phyloP scores from a whole-genome alignment of 1,140 invertebrate genomes.

The Heliconius melpomene region DNA sequence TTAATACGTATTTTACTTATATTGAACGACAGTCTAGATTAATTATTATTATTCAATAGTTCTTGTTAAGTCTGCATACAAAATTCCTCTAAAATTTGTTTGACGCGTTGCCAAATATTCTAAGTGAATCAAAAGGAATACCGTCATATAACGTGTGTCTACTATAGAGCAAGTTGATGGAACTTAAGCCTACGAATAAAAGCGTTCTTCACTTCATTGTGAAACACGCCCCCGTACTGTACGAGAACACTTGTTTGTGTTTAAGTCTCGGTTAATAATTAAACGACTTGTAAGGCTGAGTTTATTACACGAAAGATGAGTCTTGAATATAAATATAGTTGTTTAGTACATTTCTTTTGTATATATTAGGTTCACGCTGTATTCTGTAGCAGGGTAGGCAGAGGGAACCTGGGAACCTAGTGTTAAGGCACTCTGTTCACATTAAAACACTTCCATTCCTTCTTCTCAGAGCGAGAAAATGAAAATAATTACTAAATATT shows the following conservation, averaged over 20 bases:
- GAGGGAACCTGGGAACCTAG: too few species aligned
- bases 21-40: neutral
- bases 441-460: too few species aligned
- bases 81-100: neutral
- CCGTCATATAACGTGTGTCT: neutral
- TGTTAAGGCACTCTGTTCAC: too few species aligned
- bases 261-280: constrained; percentile 20
- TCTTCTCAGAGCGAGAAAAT: too few species aligned
- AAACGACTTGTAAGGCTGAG: neutral
- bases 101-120: neutral
- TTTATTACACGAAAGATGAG: constrained; percentile 15
- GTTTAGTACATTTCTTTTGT: neutral
- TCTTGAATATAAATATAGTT: neutral
- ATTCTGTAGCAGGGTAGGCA: too few species aligned
- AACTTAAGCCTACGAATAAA: neutral
- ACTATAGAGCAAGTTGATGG: neutral
- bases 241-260: constrained; percentile 15
- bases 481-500: too few species aligned
- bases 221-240: neutral
- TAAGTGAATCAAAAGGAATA: constrained; percentile 1
- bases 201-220: constrained; percentile 17
- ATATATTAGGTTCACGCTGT: neutral
- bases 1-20: neutral
- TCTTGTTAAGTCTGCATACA: neutral
- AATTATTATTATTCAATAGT: neutral